phyloP scores from a whole-genome alignment of 2,797 vertebrate genomes.

The Poeciliopsis presidionis region DNA sequence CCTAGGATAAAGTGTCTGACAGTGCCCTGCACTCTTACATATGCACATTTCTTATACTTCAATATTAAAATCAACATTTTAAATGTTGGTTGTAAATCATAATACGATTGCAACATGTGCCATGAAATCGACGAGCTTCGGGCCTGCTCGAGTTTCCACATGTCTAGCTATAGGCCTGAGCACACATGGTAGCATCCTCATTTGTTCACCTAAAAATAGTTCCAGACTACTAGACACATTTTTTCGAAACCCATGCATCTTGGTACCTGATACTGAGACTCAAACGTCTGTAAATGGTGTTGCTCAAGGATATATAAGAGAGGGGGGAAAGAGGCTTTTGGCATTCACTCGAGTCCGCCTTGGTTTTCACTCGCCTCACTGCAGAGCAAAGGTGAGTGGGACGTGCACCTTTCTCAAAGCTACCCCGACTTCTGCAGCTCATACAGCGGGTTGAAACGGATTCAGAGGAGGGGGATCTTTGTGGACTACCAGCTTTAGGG shows the following conservation, averaged over 20 bases:
- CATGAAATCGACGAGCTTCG: conserved; percentile 22
- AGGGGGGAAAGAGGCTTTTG: conserved; percentile 10
- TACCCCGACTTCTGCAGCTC: conserved; percentile 20
- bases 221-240: conserved; percentile 84
- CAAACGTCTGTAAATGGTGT: conserved; percentile 83
- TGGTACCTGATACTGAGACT: conserved; percentile 78
- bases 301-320: conserved; percentile 80
- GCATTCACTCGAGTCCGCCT: conserved; percentile 76
- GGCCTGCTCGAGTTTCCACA: conserved; percentile 60
- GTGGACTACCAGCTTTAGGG: conserved; percentile 67
- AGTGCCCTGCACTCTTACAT: not conserved
- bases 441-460: conserved; percentile 42
- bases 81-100: conserved; percentile 43
- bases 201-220: conserved; percentile 84
- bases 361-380: conserved; percentile 85
- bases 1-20: conserved; percentile 2
- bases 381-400: conserved; percentile 83
- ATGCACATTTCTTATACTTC: conserved; percentile 3
- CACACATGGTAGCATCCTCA: conserved; percentile 80
- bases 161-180: conserved; percentile 70
- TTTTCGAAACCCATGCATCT: conserved; percentile 81
- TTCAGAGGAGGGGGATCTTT: conserved; percentile 33
- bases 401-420: conserved; percentile 13
- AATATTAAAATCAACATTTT: conserved; percentile 37
- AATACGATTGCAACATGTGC: conserved; percentile 22